Percentiles rank a stretch among this genome's conserved stretches.
Evolutionary conservation across 2,797 vertebrate species (phyloP).

Genomic region (Phrynocephalus guinanensis): DNA sequence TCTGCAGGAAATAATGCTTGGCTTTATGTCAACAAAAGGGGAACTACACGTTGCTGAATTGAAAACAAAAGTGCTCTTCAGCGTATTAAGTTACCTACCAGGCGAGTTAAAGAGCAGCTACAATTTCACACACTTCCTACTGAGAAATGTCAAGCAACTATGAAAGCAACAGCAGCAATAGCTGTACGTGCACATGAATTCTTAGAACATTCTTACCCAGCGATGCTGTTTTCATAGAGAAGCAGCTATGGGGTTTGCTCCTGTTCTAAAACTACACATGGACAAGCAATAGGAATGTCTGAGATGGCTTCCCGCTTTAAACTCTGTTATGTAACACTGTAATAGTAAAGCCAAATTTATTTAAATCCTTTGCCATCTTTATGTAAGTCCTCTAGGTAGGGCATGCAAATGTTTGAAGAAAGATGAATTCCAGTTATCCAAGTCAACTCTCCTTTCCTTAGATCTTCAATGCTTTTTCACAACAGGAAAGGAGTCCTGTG

Average conservation of each 20-base stretch:
- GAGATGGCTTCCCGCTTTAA: background rate
- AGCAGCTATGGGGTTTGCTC: background rate
- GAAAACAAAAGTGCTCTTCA: background rate
- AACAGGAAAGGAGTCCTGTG: background rate
- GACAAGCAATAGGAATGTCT: background rate
- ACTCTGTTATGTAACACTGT: background rate
- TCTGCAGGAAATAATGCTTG: slow-evolving; percentile 7
- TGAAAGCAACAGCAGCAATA: background rate
- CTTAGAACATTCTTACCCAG: background rate
- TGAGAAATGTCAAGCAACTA: background rate
- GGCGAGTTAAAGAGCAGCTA: background rate
- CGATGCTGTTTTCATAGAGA: background rate
- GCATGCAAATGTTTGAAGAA: slow-evolving; percentile 8
- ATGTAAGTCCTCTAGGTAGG: slow-evolving; percentile 4
- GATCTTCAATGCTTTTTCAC: background rate
- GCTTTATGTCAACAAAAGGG: background rate
- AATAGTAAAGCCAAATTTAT: slow-evolving; percentile 7
- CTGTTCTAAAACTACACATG: background rate
- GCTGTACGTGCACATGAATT: background rate
- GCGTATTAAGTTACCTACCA: background rate
- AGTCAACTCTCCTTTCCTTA: background rate
- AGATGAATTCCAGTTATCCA: slow-evolving; percentile 4
- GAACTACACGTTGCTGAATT: background rate
- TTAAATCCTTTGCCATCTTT: background rate
- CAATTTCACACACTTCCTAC: background rate